Evolutionary conservation across 2,888 invertebrate genomes (phyloP), one percentile per base, ranked within the genome.

Genomic region (Platycheirus albimanus): DNA sequence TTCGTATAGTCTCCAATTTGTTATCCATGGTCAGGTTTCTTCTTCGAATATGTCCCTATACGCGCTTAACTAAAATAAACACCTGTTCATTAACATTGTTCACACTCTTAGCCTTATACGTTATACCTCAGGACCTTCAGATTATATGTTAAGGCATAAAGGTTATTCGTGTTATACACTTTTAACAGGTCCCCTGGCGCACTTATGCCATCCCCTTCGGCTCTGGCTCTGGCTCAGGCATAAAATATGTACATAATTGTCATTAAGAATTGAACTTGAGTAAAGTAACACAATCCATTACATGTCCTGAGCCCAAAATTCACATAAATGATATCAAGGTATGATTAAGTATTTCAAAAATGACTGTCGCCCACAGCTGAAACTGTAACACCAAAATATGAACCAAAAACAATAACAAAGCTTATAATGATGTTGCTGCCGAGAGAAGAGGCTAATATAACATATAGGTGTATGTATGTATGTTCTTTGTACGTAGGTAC

Each of bases 221-320:
- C n/a, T n/a, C n/a, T n/a, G n/a, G n/a, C n/a, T n/a, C n/a, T n/a
- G n/a, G n/a, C n/a, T n/a, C n/a, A n/a, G n/a, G n/a, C n/a, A n/a
- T n/a, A n/a, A n/a, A n/a, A n/a, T 28, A 77, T 64, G 64, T 71
- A 72, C 61, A 20, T 61, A 67, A 64, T 41, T 64, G 49, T 66
- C 77, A 83, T 77, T 54, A 77, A 56, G 56, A 54, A 56, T 77
- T 72, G 54, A 83, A 24, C 47, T 69, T 28, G 49, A 43, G 63
- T 49, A 56, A 47, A 54, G 45, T 47, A 71, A 76, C 76, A 76
- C 58, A 71, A 71, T 66, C 61, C 54, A 58, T 61, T 54, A 54
- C 66, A 43, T 13, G 24, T 58, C n/a, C 30, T 43, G 20, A 63
- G 47, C 61, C 58, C 15, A n/a, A 38, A 64, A 67, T 43, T 61